phyloP scores from a whole-genome alignment of 2,113 vertebrate genomes.

The Micronisus gabar region DNA sequence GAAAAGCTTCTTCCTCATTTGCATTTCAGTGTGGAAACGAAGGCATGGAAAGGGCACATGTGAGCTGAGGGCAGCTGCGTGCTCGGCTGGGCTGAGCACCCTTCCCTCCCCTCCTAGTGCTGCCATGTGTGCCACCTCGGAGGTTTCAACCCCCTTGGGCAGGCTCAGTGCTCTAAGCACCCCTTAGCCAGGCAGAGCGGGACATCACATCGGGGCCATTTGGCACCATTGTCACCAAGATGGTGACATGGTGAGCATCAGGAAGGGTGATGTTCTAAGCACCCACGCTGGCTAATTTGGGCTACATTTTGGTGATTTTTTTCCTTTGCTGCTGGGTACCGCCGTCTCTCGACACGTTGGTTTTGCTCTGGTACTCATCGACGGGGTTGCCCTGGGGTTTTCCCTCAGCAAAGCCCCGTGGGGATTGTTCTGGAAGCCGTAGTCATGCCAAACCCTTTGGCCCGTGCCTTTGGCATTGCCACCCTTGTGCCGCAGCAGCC shows the following conservation, averaged over 20 bases:
- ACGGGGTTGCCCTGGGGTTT: not conserved
- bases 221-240: rapidly evolving
- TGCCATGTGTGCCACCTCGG: rapidly evolving
- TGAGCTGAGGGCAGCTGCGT: not conserved
- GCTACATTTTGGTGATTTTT: rapidly evolving
- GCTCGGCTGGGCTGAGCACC: not conserved
- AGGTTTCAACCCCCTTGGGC: rapidly evolving
- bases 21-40: rapidly evolving
- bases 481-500: not conserved
- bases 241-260: not conserved
- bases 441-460: rapidly evolving
- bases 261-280: not conserved
- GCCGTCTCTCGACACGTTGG: rapidly evolving
- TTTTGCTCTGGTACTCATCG: not conserved
- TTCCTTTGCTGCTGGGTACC: not conserved
- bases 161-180: not conserved
- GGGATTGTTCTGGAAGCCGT: not conserved
- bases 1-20: not conserved
- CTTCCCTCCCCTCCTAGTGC: not conserved
- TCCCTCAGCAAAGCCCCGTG: rapidly evolving
- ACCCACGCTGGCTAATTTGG: too few species aligned
- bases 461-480: not conserved
- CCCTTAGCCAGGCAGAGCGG: rapidly evolving
- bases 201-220: rapidly evolving
- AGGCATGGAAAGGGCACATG: rapidly evolving